Percentiles rank a stretch among this genome's conserved stretches.
Conservation (phyloP, 2,888 invertebrate species). For the Timandra comae region DNA sequence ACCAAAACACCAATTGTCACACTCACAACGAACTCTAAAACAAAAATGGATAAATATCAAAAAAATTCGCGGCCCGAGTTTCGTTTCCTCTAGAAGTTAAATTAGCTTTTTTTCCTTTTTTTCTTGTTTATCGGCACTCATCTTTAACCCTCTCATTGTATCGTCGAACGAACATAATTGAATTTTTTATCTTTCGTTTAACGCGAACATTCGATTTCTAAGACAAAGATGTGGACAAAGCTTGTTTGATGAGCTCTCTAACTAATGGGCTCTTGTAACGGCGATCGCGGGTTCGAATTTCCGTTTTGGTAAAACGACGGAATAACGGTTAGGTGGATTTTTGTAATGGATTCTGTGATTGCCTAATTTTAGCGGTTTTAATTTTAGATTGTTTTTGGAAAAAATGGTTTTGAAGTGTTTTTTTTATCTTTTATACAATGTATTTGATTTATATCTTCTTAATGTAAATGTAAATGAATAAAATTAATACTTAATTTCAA, state of each 20-base stretch:
- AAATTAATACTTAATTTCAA: no score
- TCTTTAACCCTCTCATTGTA: slow-evolving; percentile 66
- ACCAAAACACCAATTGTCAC: slow-evolving; percentile 22
- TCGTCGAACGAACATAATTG: slow-evolving; percentile 60
- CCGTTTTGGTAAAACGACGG: slow-evolving; percentile 13
- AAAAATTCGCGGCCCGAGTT: slow-evolving; percentile 43
- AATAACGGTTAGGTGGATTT: no score
- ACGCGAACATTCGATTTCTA: slow-evolving; percentile 41
- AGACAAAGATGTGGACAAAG: slow-evolving; percentile 33
- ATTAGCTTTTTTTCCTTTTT: slow-evolving; percentile 64
- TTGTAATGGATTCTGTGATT: no score
- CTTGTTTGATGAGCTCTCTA: slow-evolving; percentile 6
- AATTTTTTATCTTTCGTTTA: slow-evolving; percentile 66
- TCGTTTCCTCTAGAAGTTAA: slow-evolving; percentile 69
- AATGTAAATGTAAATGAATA: no score
- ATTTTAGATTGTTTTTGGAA: no score
- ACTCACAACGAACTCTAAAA: slow-evolving; percentile 27
- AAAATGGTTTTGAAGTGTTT: no score
- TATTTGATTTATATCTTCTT: no score
- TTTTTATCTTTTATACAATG: no score
- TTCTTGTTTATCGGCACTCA: slow-evolving; percentile 67
- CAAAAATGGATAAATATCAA: slow-evolving; percentile 38
- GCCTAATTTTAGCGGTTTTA: no score
- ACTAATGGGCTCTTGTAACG: slow-evolving; percentile 21
- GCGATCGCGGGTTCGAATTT: slow-evolving; percentile 26